A percentile compares a stretch with the other conserved stretches of the same genome.
Conservation (phyloP, 2,888 invertebrate species). For the Zeuzera pyrina region DNA sequence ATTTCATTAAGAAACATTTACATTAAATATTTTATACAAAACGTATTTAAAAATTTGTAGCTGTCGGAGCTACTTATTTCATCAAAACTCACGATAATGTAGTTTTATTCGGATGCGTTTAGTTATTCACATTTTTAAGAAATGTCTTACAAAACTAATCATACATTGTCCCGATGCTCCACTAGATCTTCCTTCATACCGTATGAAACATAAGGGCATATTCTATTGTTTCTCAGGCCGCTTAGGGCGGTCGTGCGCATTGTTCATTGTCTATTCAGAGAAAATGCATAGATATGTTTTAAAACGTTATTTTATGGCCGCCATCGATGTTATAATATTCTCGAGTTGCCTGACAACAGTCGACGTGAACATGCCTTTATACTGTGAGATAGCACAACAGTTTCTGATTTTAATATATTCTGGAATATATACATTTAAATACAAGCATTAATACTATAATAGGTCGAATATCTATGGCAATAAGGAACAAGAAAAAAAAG, state of each 20-base stretch:
- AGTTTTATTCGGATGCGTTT: no score
- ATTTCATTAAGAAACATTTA: no score
- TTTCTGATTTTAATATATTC: no score
- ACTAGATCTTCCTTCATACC: constrained; percentile 30
- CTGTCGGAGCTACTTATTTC: no score
- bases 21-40: no score
- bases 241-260: constrained; percentile 46
- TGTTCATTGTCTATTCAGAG: constrained; percentile 54
- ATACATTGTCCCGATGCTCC: constrained; percentile 28
- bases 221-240: constrained; percentile 35
- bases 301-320: constrained; percentile 33
- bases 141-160: constrained; percentile 4
- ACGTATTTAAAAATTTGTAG: no score
- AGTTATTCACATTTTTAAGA: no score
- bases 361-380: not conserved
- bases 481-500: no score
- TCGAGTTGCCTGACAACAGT: constrained; percentile 12
- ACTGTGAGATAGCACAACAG: constrained; percentile 1
- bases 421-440: no score
- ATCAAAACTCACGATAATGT: no score
- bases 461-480: no score
- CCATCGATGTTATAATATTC: constrained; percentile 18
- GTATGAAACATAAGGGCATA: constrained; percentile 31
- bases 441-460: no score
- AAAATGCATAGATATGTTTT: constrained; percentile 27